Conservation (phyloP, 2,797 vertebrate species). For the Onychomys torridus region DNA sequence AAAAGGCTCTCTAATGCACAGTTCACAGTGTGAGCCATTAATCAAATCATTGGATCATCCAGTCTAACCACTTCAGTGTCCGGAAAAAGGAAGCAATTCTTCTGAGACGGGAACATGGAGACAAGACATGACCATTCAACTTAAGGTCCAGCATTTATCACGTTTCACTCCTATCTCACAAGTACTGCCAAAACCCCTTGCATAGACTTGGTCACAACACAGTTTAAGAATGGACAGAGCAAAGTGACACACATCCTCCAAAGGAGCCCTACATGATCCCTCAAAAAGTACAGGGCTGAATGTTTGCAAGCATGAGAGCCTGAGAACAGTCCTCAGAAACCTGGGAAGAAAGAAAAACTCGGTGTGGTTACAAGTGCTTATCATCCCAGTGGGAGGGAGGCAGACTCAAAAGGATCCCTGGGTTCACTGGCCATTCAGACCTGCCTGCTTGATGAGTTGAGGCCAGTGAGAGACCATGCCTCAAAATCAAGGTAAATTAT, state of each 20-base stretch:
- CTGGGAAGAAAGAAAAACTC: background rate
- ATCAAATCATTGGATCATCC: background rate
- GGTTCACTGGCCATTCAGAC: background rate
- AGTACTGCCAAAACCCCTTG: background rate
- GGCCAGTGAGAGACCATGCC: background rate
- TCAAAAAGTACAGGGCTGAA: background rate
- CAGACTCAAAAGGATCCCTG: background rate
- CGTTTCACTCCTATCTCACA: background rate
- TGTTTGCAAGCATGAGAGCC: background rate
- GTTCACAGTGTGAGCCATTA: background rate
- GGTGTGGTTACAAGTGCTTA: background rate
- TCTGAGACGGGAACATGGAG: background rate
- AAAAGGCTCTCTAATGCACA: background rate
- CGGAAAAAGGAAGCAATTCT: background rate
- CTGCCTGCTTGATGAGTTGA: background rate
- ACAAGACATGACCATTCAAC: background rate
- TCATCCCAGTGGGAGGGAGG: background rate
- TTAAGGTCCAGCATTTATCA: too few species aligned
- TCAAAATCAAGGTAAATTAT: background rate
- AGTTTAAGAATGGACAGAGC: background rate
- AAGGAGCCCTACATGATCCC: background rate
- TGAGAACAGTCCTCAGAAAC: background rate
- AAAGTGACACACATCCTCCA: background rate
- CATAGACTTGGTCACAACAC: background rate
- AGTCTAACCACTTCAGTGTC: accelerated